Conservation (phyloP, 1,140 invertebrate species). For the Phenacoccus solenopsis region DNA sequence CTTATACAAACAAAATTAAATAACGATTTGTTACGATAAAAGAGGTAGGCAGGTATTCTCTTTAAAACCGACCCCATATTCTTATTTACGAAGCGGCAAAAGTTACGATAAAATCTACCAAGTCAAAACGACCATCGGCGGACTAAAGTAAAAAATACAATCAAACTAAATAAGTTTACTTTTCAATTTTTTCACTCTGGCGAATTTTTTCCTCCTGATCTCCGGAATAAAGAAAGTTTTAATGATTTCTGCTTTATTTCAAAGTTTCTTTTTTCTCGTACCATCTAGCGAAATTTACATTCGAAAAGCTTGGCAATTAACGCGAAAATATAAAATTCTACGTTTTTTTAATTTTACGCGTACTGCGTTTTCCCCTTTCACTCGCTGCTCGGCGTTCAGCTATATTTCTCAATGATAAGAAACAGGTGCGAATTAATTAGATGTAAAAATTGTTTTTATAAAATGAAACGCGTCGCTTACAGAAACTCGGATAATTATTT, state of each 20-base stretch:
- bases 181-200: neutral
- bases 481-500: neutral
- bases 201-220: neutral
- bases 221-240: neutral
- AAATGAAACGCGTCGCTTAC: neutral
- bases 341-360: neutral
- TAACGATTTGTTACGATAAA: neutral
- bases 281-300: neutral
- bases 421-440: slow-evolving; percentile 1
- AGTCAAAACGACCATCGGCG: neutral
- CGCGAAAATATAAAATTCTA: neutral
- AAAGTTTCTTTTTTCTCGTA: neutral
- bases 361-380: too few species aligned
- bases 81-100: neutral
- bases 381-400: neutral
- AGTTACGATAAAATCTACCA: neutral
- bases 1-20: neutral
- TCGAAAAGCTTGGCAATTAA: neutral
- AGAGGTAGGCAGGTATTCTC: neutral
- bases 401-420: neutral
- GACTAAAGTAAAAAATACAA: neutral
- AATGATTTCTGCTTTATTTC: neutral
- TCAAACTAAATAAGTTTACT: slow-evolving; percentile 3
- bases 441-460: slow-evolving; percentile 4
- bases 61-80: neutral